Base-by-base conservation (phyloP, 37 sponge, comb jelly and placozoan species). In the Beroe ovata region DNA sequence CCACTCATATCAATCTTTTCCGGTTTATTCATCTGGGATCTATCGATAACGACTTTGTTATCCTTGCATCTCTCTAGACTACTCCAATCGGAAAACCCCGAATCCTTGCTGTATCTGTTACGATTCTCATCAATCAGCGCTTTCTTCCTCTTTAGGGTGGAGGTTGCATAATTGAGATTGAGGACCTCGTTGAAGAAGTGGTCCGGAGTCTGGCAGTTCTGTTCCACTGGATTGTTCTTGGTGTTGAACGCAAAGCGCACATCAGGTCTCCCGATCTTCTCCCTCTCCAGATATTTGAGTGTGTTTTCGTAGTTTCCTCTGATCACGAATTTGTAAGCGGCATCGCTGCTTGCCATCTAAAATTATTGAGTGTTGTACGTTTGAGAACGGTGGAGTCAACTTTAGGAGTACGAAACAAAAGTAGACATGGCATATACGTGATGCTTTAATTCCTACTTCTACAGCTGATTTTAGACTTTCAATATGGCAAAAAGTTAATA, bases 131-230 rank as follows among this genome's bases (percentile, higher is more conserved):
- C 54, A 19, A 77, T 42, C 14, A 77, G 84, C 38, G 84, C 22
- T 39, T 42, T 77, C 84, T 77, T 77, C 41, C 84, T 1, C 18
- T 36, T 22, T 1, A 77, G 18, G 47, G 84, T 77, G 42, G 38
- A 33, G 28, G 84, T 77, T 6, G 84, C 84, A 42, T 39, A 28
- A 29, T 77, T 33, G 8, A 77, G 84, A 11, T 77, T 30, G 38
- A 77, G 47, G 41, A 77, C 84, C 1, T 77, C 84, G 84, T 77
- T 33, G 54, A 77, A 77, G 54, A 77, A 77, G 47, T 77, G 41
- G 25, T 77, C 84, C 1, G 84, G 84, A 23, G 84, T 77, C 29
- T 77, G 84, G 84, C 84, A 77, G 47, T 77, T 77, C 54, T 77
- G 84, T 6, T 77, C 84, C 0, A 77, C 28, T 11, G 84, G 41